phyloP scores from a whole-genome alignment of 2,888 invertebrate genomes.

The Ceriagrion tenellum region DNA sequence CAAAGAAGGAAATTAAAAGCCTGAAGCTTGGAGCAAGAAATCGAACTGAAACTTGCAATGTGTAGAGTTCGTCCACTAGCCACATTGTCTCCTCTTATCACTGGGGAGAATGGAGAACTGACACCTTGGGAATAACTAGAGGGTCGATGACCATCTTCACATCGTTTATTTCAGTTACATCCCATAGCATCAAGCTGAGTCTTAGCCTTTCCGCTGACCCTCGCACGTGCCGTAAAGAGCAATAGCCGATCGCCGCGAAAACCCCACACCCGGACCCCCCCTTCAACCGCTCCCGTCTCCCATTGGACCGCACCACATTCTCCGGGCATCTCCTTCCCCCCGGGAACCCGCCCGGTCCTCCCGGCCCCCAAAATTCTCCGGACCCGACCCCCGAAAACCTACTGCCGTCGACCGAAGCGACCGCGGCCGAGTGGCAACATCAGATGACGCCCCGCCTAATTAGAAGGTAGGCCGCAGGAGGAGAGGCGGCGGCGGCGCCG shows the following conservation, averaged over 20 bases:
- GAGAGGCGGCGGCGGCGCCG: background rate
- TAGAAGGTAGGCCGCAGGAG: slow-evolving; percentile 57
- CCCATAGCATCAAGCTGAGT: background rate
- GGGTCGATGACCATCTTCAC: background rate
- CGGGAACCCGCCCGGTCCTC: background rate
- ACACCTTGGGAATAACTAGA: background rate
- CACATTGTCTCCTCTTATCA: too few relatives aligned
- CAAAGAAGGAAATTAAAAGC: too few relatives aligned
- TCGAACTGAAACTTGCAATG: too few relatives aligned
- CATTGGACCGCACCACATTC: background rate
- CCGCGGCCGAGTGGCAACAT: slow-evolving; percentile 59
- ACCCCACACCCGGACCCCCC: background rate
- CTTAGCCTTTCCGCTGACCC: background rate
- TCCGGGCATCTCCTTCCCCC: slow-evolving; percentile 16
- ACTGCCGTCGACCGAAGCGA: background rate
- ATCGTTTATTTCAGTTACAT: background rate
- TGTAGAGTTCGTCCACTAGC: too few relatives aligned
- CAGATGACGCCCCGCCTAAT: slow-evolving; percentile 57
- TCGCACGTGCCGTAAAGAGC: background rate
- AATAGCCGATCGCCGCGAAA: background rate
- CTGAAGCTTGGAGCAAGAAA: too few relatives aligned
- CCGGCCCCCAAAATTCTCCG: background rate
- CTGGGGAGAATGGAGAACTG: background rate
- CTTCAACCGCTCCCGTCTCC: background rate
- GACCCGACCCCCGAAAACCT: slow-evolving; percentile 34